Conservation (phyloP, 2,113 vertebrate species). For the Oncorhynchus masou region DNA sequence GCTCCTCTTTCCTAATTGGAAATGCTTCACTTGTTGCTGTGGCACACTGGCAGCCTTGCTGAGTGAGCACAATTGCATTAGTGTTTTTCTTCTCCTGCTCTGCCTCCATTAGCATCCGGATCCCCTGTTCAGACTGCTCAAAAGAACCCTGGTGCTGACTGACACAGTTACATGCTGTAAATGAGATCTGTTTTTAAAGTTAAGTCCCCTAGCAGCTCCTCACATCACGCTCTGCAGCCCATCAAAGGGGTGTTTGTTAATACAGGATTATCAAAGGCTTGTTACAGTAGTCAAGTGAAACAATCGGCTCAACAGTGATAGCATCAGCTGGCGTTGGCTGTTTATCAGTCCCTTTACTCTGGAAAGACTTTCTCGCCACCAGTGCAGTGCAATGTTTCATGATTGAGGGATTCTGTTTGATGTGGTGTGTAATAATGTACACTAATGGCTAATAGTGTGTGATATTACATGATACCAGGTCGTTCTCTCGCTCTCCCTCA, state of each 20-base stretch:
- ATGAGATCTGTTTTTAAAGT: not conserved
- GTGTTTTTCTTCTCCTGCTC: not conserved
- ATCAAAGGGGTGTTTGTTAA: constrained; percentile 17
- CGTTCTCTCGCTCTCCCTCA: constrained; percentile 36
- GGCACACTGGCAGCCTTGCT: not conserved
- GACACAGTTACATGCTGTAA: too few species aligned
- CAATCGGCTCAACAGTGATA: constrained; percentile 2
- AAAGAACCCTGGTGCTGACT: too few species aligned
- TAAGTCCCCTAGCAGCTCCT: not conserved
- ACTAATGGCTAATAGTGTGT: not conserved
- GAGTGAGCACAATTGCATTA: constrained; percentile 4
- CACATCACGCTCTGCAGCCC: not conserved
- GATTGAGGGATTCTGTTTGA: not conserved
- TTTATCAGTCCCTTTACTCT: constrained; percentile 16
- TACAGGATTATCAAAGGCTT: constrained; percentile 18
- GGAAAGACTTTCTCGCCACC: constrained; percentile 35
- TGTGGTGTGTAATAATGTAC: not conserved
- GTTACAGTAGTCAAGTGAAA: constrained; percentile 17
- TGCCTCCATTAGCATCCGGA: constrained; percentile 10
- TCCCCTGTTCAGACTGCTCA: not conserved
- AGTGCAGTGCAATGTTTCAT: not conserved
- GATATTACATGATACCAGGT: not conserved
- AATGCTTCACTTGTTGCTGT: constrained; percentile 33
- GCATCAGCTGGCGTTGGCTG: constrained; percentile 27
- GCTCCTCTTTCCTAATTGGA: constrained; percentile 30